These are phyloP conservation scores for Nesoenas mayeri DNA, from an alignment of 2,113 vertebrate genomes.

Conservation along the genomic window DNA sequence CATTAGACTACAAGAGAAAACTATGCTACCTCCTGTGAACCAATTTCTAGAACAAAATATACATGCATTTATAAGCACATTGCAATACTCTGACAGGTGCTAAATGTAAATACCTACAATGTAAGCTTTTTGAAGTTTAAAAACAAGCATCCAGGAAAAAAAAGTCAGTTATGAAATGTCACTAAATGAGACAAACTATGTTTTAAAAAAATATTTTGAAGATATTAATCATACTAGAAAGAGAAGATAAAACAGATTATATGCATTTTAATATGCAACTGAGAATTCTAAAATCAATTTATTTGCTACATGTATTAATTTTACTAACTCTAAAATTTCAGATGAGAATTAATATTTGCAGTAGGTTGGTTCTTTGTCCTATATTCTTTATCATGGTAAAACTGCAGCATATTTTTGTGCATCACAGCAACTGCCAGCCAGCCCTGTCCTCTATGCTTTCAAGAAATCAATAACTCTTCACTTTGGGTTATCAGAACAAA, in stretches of 20 bases:
- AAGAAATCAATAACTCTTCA: background rate
- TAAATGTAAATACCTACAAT: background rate
- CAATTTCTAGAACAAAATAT: background rate
- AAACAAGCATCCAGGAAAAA: background rate
- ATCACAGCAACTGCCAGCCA: background rate
- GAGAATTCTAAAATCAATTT: background rate
- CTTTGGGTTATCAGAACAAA: background rate
- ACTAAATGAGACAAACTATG: background rate
- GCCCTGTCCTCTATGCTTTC: background rate
- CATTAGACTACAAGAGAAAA: background rate
- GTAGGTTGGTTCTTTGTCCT: background rate
- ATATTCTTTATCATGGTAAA: background rate
- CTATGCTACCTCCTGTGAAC: background rate
- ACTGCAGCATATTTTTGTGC: background rate
- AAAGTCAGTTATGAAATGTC: background rate
- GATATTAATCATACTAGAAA: background rate
- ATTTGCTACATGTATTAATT: background rate
- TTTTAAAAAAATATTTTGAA: background rate
- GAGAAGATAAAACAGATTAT: background rate
- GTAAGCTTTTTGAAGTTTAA: background rate
- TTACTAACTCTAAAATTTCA: background rate
- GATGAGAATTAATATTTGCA: background rate
- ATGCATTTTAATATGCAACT: background rate
- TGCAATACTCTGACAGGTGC: background rate
- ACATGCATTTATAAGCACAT: fast-evolving